phyloP scores from a whole-genome alignment of 2,797 vertebrate genomes.

The Myotis daubentonii region DNA sequence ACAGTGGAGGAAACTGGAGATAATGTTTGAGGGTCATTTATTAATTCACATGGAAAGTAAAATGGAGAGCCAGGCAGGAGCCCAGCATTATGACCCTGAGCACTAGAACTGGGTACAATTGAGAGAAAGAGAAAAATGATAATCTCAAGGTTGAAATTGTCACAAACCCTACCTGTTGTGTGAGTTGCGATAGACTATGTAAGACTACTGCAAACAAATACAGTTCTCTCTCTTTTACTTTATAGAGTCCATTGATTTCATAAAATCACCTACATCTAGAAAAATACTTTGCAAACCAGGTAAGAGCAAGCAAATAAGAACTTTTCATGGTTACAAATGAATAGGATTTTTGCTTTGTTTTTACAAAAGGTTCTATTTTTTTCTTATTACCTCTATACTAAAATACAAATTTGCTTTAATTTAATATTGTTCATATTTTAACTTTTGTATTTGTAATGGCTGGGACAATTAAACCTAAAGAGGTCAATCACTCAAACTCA shows the following conservation, averaged over 20 bases:
- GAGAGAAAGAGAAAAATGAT: neutral
- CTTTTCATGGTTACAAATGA: too few species aligned
- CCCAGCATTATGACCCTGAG: too few species aligned
- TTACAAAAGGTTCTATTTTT: too few species aligned
- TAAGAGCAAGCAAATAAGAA: neutral
- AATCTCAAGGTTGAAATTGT: neutral
- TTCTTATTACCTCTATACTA: too few species aligned
- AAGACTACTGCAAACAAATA: neutral
- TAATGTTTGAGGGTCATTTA: neutral
- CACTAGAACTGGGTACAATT: neutral
- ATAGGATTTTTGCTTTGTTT: too few species aligned
- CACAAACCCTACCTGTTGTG: neutral
- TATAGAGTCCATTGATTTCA: neutral
- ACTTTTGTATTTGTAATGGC: too few species aligned
- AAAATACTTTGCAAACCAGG: too few species aligned
- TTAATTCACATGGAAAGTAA: neutral
- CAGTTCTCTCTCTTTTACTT: neutral
- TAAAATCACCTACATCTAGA: neutral
- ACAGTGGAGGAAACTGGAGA: neutral
- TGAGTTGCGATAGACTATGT: neutral
- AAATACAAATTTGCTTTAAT: too few species aligned
- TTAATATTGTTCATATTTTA: too few species aligned
- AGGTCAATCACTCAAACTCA: too few species aligned
- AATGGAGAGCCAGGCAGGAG: neutral
- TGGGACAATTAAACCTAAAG: too few species aligned